Evolutionary conservation across 2,888 invertebrate genomes (phyloP), one percentile per base, ranked within the genome.

Genomic region (Drosophila pegasa): DNA sequence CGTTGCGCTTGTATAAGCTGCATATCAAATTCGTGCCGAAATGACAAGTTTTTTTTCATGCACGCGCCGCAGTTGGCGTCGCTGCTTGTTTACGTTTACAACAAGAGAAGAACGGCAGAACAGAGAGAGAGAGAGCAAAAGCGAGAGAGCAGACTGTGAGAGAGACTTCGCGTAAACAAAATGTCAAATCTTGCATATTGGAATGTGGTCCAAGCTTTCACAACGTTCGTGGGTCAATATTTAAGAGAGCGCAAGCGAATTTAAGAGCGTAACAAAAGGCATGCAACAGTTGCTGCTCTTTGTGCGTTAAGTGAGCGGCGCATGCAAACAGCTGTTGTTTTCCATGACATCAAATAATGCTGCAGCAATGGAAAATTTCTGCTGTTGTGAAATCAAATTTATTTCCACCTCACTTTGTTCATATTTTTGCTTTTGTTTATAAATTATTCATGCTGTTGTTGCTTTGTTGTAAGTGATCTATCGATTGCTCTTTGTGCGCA

Each of bases 11-110:
- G 50, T 67, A 41, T 85, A 82, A 88, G 75, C 75, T 33, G 69
- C 77, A 72, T 82, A 83, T 79, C 71, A 67, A 88, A 86, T 83
- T 83, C 38, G 38, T 77, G 83, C 58, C 68, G 66, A 83, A 67
- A 51, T 69, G 66, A 75, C 75, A 70, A 64, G 47, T 68, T 66
- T 65, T 63, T 48, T 38, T 52, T 66, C n/a, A n/a, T n/a, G 45
- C 47, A 40, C 51, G 31, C 12, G 31, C 25, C 41, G 35, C 45
- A 14, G 70, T 45, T 20, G 29, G 18, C 61, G 40, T 52, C 59
- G 68, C 60, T 41, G 75, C 59, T 73, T 75, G 63, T 75, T 78
- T 73, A 78, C 65, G 75, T 78, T 77, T 75, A 64, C 63, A 63
- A 25, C 60, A 56, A 37, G 59, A 61, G 35, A 58, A 54, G 40